Percentiles rank a stretch among this genome's conserved stretches.
Conservation (phyloP, 2,797 vertebrate genomes). For the Girardinus metallicus region DNA sequence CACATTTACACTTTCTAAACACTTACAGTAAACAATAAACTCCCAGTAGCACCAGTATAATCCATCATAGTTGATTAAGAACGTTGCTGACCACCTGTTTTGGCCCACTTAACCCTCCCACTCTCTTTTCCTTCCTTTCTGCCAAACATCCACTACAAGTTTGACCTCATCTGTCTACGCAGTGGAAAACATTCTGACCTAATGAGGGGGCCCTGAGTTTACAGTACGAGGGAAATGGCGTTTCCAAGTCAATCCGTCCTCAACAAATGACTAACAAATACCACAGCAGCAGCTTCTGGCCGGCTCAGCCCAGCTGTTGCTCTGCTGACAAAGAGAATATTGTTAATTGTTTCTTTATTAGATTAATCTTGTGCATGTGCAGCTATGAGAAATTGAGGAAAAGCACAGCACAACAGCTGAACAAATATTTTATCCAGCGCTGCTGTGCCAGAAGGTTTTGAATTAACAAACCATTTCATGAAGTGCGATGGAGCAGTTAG, state of each 20-base stretch:
- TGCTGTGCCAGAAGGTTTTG: conserved; percentile 30
- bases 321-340: conserved; percentile 63
- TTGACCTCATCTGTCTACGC: conserved; percentile 39
- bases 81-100: conserved; percentile 46
- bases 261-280: conserved; percentile 60
- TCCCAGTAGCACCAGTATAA: conserved; percentile 6
- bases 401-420: conserved; percentile 61
- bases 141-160: conserved; percentile 18
- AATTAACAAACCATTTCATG: conserved; percentile 31
- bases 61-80: conserved; percentile 9
- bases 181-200: conserved; percentile 25
- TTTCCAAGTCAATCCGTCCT: conserved; percentile 60
- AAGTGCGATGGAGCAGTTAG: conserved; percentile 39
- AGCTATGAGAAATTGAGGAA: conserved; percentile 39
- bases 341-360: conserved; percentile 70
- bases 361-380: conserved; percentile 50
- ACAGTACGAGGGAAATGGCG: conserved; percentile 46
- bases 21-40: conserved; percentile 8
- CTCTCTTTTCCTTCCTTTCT: conserved; percentile 18
- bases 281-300: conserved; percentile 24
- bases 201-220: conserved; percentile 45
- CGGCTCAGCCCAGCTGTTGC: conserved; percentile 58
- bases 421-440: conserved; percentile 46
- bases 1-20: conserved; percentile 9
- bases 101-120: conserved; percentile 44